Evolutionary conservation across 1,140 invertebrate species (phyloP), one percentile per base, ranked within the genome.

Genomic region (Andricus grossulariae): DNA sequence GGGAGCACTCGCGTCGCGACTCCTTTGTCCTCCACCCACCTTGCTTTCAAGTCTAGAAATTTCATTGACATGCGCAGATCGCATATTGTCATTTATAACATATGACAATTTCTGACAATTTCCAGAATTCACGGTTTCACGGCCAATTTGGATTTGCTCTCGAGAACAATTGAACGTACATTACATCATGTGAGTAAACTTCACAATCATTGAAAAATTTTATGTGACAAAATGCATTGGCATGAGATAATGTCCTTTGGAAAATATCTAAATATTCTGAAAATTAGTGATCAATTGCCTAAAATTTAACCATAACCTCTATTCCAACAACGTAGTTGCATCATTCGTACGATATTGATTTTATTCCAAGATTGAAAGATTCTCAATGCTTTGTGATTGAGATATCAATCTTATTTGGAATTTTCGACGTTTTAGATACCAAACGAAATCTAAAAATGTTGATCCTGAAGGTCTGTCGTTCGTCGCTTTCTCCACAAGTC

Each of bases 401-500:
- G 57, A n/a, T 32, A 18, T 60, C 73, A 50, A 32, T 32, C 7
- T 8, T 18, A 13, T 50, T 18, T 19, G 51, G 73, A 57, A 72
- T 80, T 73, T 73, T 52, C 13, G 39, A 74, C 18, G 54, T 73
- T 66, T 50, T 49, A 75, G 45, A 71, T 72, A 75, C 57, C 57
- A 71, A 55, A 60, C 12, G 54, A 8, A 11, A 32, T 50, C 71
- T 15, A 52, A 87, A 75, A 66, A 91, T 91, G 90, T 76, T 91
- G 87, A 79, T 90, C 7, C 83, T 85, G 50, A 83, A 83, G 51
- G 83, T 88, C 5, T 90, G 90, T 19, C 85, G 87, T 50, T 77
- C 80, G 72, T 81, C 84, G n/a, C 79, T 88, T 49, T 83, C 86
- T 11, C 86, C 90, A 6, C 80, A 86, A 72, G 54, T 89, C n/a